Percentiles rank a stretch among this genome's conserved stretches.
These are phyloP conservation scores for Heliocidaris tuberculata DNA, from an alignment of 35 echinoderm and acorn worm genomes.

Conservation along the genomic window DNA sequence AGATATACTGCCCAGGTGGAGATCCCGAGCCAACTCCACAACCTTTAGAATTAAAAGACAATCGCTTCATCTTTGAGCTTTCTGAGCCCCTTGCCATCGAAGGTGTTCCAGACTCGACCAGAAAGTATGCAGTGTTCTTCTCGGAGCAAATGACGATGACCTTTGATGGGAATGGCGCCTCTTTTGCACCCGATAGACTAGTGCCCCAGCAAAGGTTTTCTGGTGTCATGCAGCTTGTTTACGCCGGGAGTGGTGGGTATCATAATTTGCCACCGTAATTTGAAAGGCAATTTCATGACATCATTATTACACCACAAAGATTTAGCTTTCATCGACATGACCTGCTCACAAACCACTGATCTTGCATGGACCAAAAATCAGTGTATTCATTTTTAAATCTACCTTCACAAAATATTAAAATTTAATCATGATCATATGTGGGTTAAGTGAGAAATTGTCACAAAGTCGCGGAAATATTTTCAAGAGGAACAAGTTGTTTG, in stretches of 20 bases:
- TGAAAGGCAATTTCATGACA: neutral
- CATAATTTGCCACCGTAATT: neutral
- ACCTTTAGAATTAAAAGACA: slow-evolving; percentile 29
- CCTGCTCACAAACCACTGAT: no score
- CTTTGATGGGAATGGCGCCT: slow-evolving; percentile 39
- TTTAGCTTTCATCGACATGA: no score
- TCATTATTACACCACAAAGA: no score
- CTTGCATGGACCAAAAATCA: no score
- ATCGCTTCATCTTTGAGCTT: slow-evolving; percentile 80
- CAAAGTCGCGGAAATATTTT: no score
- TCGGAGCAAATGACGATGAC: slow-evolving; percentile 72
- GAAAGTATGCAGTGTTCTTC: slow-evolving; percentile 89
- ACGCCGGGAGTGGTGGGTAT: slow-evolving; percentile 56
- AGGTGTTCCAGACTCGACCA: slow-evolving; percentile 37
- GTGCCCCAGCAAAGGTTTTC: slow-evolving; percentile 47
- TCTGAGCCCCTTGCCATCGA: slow-evolving; percentile 47
- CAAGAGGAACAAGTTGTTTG: no score
- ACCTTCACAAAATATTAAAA: no score
- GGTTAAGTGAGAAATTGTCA: no score
- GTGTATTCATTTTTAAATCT: no score
- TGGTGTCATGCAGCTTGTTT: slow-evolving; percentile 84
- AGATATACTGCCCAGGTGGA: slow-evolving; percentile 21
- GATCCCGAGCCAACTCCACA: neutral
- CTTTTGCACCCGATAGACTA: slow-evolving; percentile 37
- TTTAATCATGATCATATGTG: no score